Conservation (phyloP, 1,140 invertebrate species). For the Liolophura sinensis region DNA sequence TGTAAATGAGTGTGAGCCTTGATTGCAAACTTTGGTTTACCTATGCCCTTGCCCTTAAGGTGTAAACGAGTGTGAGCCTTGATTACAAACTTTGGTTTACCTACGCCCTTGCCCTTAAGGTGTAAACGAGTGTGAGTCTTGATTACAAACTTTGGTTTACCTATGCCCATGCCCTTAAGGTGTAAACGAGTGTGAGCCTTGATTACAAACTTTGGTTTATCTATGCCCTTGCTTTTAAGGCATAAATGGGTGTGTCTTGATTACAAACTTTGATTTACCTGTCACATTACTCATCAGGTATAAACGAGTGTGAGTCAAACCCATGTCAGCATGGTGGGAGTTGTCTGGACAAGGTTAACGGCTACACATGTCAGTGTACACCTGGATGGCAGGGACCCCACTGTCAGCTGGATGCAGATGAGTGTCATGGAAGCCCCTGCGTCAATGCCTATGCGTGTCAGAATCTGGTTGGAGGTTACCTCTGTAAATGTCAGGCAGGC, state of each 20-base stretch:
- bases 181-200: too few relatives aligned
- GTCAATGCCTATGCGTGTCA: conserved; percentile 47
- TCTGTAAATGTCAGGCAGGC: conserved; percentile 51
- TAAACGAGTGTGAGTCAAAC: conserved; percentile 80
- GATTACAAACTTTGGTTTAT: background rate
- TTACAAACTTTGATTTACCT: too few relatives aligned
- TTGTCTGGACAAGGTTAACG: conserved; percentile 75
- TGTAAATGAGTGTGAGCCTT: too few relatives aligned
- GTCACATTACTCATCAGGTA: conserved; percentile 14
- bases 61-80: too few relatives aligned
- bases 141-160: too few relatives aligned
- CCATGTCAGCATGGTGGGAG: conserved; percentile 88
- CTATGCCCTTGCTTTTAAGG: background rate
- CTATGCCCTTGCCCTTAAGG: too few relatives aligned
- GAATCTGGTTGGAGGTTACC: conserved; percentile 45
- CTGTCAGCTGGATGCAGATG: conserved; percentile 51
- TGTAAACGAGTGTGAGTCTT: too few relatives aligned
- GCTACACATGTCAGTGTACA: conserved; percentile 73
- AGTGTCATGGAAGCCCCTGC: conserved; percentile 52
- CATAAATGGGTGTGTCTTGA: background rate
- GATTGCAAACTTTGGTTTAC: too few relatives aligned
- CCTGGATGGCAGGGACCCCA: conserved; percentile 66
- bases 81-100: too few relatives aligned
- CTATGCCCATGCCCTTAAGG: too few relatives aligned
- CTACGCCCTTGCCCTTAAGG: too few relatives aligned